Percentiles rank a stretch among this genome's conserved stretches.
phyloP scores from a whole-genome alignment of 2,113 vertebrate species.

The Psittacus erithacus region DNA sequence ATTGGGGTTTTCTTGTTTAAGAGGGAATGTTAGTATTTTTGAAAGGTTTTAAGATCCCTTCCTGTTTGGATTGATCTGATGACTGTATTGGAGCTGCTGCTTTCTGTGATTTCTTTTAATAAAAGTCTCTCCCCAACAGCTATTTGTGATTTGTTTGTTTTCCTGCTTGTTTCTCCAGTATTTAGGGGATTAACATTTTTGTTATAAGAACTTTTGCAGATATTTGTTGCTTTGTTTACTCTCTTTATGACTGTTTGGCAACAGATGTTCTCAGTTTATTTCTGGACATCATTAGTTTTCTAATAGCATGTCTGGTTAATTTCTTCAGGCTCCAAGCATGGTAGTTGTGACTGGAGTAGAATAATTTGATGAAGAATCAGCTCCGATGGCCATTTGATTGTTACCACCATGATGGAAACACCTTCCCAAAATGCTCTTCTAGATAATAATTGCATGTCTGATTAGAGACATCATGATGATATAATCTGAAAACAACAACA shows the following conservation, averaged over 20 bases:
- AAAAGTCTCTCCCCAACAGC: neutral
- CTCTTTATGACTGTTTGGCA: neutral
- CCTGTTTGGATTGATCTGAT: neutral
- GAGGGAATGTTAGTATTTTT: neutral
- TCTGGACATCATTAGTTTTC: conserved; percentile 1
- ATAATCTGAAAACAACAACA: neutral
- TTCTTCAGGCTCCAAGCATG: neutral
- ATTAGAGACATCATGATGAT: neutral
- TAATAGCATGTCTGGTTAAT: neutral
- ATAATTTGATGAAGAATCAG: neutral
- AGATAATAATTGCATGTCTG: neutral
- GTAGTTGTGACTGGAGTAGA: neutral
- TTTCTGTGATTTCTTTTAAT: neutral
- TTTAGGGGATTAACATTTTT: neutral
- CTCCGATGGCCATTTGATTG: neutral
- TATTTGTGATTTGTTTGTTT: neutral
- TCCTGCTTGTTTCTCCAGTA: neutral
- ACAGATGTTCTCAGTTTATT: neutral
- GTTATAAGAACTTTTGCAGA: neutral
- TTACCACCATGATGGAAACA: neutral
- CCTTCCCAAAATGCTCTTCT: neutral
- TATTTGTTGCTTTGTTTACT: neutral
- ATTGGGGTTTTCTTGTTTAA: neutral
- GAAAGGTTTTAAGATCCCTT: neutral
- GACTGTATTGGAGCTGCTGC: neutral